Percentiles rank a stretch among this genome's conserved stretches.
These are phyloP conservation scores for Bergia sp. DNA, from an alignment of 92 coral and sea anemone genomes.

Conservation along the genomic window DNA sequence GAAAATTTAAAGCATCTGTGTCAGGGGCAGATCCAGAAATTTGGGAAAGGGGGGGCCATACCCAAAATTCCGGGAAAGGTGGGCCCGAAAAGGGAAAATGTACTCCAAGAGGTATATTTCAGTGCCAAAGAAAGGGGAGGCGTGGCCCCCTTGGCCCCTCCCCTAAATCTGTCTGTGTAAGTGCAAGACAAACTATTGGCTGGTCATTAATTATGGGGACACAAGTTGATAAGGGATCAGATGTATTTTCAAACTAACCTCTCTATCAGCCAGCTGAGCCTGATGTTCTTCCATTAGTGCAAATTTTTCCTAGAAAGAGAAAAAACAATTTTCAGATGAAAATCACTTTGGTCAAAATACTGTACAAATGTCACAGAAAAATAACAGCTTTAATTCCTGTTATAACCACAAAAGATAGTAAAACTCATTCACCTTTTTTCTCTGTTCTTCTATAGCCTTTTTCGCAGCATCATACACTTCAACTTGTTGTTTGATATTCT, in stretches of 20 bases:
- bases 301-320: slow-evolving; percentile 69
- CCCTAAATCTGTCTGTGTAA: too few relatives aligned
- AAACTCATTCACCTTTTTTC: slow-evolving; percentile 71
- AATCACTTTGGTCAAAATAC: neutral
- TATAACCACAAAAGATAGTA: neutral
- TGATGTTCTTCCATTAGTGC: slow-evolving; percentile 90
- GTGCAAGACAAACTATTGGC: neutral
- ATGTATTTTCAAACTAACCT: slow-evolving; percentile 50
- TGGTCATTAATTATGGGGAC: neutral
- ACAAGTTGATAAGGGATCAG: neutral
- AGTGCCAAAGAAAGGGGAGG: too few relatives aligned
- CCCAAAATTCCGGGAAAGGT: too few relatives aligned
- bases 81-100: too few relatives aligned
- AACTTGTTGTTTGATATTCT: slow-evolving; percentile 86
- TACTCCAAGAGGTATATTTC: too few relatives aligned
- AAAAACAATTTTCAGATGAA: neutral
- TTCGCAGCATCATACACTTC: slow-evolving; percentile 92
- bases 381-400: neutral
- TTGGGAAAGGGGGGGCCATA: too few relatives aligned
- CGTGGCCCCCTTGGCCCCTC: too few relatives aligned
- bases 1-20: too few relatives aligned
- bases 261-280: slow-evolving; percentile 68
- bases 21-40: too few relatives aligned
- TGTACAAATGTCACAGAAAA: neutral
- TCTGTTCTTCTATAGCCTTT: slow-evolving; percentile 79